These are phyloP conservation scores for Synchiropus splendidus DNA, from an alignment of 2,113 vertebrate species.

Conservation along the genomic window DNA sequence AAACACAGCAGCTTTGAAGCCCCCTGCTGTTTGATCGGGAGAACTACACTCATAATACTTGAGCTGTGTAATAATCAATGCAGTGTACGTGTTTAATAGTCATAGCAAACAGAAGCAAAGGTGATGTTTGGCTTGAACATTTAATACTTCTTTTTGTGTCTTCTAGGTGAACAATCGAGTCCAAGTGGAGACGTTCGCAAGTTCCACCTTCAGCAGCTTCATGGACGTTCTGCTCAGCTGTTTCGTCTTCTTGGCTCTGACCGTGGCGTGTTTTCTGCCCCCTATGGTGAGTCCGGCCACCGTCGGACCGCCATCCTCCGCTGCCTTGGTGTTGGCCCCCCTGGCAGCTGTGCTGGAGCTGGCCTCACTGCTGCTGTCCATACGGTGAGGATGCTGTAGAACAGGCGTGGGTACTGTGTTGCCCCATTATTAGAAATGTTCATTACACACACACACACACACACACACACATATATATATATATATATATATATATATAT, in stretches of 20 bases:
- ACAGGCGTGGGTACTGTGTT: too few relatives aligned
- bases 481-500: too few relatives aligned
- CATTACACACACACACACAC: too few relatives aligned
- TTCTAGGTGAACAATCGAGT: conserved; percentile 56
- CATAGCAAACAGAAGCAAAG: too few relatives aligned
- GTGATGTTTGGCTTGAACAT: too few relatives aligned
- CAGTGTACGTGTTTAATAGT: too few relatives aligned
- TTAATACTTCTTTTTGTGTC: too few relatives aligned
- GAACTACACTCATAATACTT: conserved; percentile 17
- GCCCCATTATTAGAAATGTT: too few relatives aligned
- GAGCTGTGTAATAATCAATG: too few relatives aligned
- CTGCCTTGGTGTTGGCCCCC: conserved; percentile 73
- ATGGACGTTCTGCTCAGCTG: conserved; percentile 88
- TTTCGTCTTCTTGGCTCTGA: conserved; percentile 84
- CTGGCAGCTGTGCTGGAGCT: conserved; percentile 76
- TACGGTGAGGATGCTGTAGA: conserved; percentile 80
- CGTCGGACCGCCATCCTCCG: conserved; percentile 58
- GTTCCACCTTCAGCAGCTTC: conserved; percentile 89
- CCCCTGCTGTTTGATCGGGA: conserved; percentile 41
- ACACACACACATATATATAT: too few relatives aligned
- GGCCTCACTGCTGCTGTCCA: conserved; percentile 78
- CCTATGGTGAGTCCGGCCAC: conserved; percentile 56
- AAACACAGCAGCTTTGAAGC: conserved; percentile 19
- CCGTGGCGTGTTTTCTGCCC: conserved; percentile 86
- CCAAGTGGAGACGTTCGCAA: conserved; percentile 88